phyloP scores from a whole-genome alignment of 1,140 invertebrate species.

The Armadillidium nasatum region DNA sequence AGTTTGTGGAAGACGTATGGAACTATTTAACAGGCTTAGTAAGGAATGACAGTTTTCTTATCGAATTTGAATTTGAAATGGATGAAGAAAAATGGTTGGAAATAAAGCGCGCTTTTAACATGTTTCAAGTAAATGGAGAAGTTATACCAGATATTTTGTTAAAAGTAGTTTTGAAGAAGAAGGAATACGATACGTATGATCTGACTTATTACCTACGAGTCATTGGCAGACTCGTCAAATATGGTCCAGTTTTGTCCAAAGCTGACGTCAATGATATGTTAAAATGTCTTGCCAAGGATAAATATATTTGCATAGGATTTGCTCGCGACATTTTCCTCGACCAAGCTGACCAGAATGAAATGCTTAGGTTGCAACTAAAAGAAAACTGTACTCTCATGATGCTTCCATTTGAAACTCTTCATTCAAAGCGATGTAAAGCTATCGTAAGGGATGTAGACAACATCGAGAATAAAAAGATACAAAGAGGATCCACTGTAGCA shows the following conservation, averaged over 20 bases:
- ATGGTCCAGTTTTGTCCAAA: slow-evolving; percentile 14
- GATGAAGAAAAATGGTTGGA: slow-evolving; percentile 28
- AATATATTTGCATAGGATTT: neutral
- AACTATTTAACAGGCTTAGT: slow-evolving; percentile 21
- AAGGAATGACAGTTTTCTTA: slow-evolving; percentile 20
- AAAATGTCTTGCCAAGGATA: neutral
- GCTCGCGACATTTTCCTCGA: neutral
- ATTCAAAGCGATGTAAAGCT: neutral
- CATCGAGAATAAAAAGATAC: neutral
- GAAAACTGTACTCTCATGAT: neutral
- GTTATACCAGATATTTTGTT: slow-evolving; percentile 25
- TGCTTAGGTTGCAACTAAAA: neutral
- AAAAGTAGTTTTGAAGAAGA: slow-evolving; percentile 26
- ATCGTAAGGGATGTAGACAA: neutral
- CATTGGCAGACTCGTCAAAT: slow-evolving; percentile 25
- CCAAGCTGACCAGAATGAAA: neutral
- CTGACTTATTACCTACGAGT: slow-evolving; percentile 27
- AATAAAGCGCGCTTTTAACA: slow-evolving; percentile 26
- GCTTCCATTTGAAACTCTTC: neutral
- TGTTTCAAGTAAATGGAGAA: slow-evolving; percentile 29
- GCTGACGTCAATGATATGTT: slow-evolving; percentile 28
- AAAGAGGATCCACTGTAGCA: neutral
- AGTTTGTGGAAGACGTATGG: slow-evolving; percentile 17
- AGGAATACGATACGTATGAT: slow-evolving; percentile 24
- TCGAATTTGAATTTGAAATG: slow-evolving; percentile 30